A percentile compares a stretch with the other conserved stretches of the same genome.
These are phyloP conservation scores for Seriola aureovittata DNA, from an alignment of 2,113 vertebrate species.

Conservation along the genomic window DNA sequence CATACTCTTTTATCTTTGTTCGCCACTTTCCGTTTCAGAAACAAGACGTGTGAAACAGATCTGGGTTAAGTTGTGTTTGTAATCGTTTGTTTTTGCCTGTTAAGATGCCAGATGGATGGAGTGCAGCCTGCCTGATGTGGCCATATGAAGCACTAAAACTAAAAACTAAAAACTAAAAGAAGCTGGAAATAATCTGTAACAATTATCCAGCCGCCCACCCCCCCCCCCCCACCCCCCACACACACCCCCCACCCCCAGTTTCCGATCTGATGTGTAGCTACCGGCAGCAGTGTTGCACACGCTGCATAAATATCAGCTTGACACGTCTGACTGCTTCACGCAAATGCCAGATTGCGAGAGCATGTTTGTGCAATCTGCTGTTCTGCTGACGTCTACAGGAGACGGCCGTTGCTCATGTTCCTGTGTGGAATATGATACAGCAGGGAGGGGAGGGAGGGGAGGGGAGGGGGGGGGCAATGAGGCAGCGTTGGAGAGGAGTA, in stretches of 20 bases:
- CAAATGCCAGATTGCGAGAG: conserved; percentile 58
- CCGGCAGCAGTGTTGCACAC: conserved; percentile 25
- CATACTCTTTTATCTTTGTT: not conserved
- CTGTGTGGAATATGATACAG: conserved; percentile 68
- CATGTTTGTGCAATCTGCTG: conserved; percentile 75
- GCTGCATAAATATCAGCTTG: conserved; percentile 66
- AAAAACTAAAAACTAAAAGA: not conserved
- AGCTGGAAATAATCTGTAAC: conserved; percentile 4
- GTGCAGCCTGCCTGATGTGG: conserved; percentile 18
- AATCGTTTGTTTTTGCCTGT: conserved; percentile 18
- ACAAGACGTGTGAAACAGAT: not conserved
- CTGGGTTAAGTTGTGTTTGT: conserved; percentile 25
- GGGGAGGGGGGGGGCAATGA: conserved; percentile 34
- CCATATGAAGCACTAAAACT: conserved; percentile 16
- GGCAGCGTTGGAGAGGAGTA: conserved; percentile 31
- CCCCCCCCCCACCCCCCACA: no score
- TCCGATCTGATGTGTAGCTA: conserved; percentile 48
- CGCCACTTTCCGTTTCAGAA: not conserved
- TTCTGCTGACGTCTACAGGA: conserved; percentile 69
- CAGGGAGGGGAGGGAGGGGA: conserved; percentile 16
- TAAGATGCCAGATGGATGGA: conserved; percentile 30
- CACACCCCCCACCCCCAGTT: not conserved
- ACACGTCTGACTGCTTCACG: conserved; percentile 46
- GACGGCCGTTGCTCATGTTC: conserved; percentile 49
- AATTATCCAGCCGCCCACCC: not conserved